A percentile compares a stretch with the other conserved stretches of the same genome.
phyloP scores from a whole-genome alignment of 2,113 vertebrate genomes.

The Platichthys stellatus region DNA sequence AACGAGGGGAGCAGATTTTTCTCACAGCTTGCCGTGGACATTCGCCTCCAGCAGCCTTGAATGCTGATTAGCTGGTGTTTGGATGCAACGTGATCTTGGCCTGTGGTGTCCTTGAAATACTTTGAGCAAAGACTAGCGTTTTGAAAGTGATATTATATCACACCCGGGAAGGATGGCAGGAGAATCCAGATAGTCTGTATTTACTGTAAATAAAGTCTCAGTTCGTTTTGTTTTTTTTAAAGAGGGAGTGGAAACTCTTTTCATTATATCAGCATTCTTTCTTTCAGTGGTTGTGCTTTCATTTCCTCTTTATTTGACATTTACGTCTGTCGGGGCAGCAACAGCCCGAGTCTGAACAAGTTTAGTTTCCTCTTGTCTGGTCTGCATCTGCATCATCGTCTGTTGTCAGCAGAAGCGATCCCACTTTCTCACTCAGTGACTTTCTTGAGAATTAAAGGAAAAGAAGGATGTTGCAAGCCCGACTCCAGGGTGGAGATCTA shows the following conservation, averaged over 20 bases:
- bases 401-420: neutral
- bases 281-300: neutral
- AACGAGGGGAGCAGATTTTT: slow-evolving; percentile 1
- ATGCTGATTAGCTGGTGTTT: slow-evolving; percentile 5
- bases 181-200: slow-evolving; percentile 1
- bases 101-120: slow-evolving; percentile 12
- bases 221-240: neutral
- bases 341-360: neutral
- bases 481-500: neutral
- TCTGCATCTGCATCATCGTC: too few relatives aligned
- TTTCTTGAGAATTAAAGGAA: neutral
- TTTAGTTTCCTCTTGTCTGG: neutral
- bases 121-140: neutral
- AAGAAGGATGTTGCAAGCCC: neutral
- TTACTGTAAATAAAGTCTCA: neutral
- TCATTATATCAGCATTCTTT: neutral
- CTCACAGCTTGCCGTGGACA: neutral
- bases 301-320: neutral
- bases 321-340: neutral
- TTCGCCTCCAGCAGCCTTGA: neutral
- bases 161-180: neutral
- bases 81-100: neutral
- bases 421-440: neutral
- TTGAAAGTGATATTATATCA: slow-evolving; percentile 21
- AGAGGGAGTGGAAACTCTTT: too few relatives aligned